Evolutionary conservation across 2,888 invertebrate species (phyloP).

Genomic region (Cephus pulcher): DNA sequence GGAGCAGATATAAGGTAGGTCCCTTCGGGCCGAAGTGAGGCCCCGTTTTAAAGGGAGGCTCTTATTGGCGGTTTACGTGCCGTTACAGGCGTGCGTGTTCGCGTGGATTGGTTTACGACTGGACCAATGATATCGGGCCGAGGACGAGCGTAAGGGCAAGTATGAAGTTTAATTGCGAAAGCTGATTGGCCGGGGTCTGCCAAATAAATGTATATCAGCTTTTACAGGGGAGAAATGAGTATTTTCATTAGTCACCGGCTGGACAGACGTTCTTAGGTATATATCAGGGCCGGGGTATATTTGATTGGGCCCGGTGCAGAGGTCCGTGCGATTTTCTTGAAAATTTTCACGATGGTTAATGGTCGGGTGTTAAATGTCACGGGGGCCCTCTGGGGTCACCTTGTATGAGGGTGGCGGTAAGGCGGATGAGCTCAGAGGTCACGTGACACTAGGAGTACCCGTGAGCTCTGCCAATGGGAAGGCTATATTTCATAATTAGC

Average conservation of each 20-base stretch:
- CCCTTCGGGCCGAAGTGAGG: background rate
- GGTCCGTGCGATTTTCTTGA: background rate
- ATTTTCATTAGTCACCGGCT: background rate
- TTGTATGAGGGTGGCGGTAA: background rate
- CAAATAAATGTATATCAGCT: background rate
- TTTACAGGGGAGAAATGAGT: background rate
- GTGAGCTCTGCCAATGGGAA: slow-evolving; percentile 50
- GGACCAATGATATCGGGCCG: background rate
- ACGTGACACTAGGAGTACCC: slow-evolving; percentile 12
- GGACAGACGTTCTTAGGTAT: background rate
- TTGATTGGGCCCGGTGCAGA: background rate
- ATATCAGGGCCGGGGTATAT: background rate
- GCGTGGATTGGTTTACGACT: background rate
- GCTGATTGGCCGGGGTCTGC: background rate
- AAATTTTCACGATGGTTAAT: background rate
- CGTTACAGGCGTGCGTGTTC: background rate
- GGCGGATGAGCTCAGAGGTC: slow-evolving; percentile 3
- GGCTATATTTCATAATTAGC: slow-evolving; percentile 62
- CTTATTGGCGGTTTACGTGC: background rate
- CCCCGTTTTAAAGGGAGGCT: background rate
- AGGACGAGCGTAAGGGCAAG: background rate
- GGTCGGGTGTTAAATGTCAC: background rate
- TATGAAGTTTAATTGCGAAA: background rate
- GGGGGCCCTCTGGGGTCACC: background rate
- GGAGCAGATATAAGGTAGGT: background rate